phyloP scores from a whole-genome alignment of 1,140 invertebrate genomes.

The Uloborus diversus region DNA sequence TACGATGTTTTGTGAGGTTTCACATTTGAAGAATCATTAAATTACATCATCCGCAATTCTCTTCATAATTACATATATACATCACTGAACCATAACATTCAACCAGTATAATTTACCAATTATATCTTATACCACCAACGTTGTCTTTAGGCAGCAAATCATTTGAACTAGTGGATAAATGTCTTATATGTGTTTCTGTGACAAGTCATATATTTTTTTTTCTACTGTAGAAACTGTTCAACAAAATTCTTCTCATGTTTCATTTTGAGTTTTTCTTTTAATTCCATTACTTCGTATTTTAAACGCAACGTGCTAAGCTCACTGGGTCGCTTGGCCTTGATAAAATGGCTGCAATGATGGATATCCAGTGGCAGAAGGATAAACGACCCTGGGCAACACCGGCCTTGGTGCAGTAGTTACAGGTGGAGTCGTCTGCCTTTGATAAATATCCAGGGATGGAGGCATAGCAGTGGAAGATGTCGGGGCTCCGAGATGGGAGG shows the following conservation, averaged over 20 bases:
- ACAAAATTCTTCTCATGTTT: neutral
- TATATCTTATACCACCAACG: no score
- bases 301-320: no score
- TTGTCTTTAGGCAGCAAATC: no score
- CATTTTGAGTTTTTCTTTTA: neutral
- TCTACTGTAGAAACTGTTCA: neutral
- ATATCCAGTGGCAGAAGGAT: slow-evolving; percentile 24
- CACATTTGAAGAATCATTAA: no score
- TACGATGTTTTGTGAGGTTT: no score
- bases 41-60: no score
- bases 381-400: slow-evolving; percentile 38
- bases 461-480: slow-evolving; percentile 7
- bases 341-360: slow-evolving; percentile 33
- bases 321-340: slow-evolving; percentile 41
- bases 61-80: no score
- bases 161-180: no score
- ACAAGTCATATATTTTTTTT: no score
- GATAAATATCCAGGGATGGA: slow-evolving; percentile 42
- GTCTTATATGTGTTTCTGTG: no score
- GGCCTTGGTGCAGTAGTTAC: slow-evolving; percentile 7
- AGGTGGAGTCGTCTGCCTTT: slow-evolving; percentile 21
- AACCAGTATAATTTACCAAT: no score
- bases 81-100: no score
- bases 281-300: neutral
- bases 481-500: neutral